phyloP scores from a whole-genome alignment of 2,797 vertebrate species.

The Enteromius treurensis region DNA sequence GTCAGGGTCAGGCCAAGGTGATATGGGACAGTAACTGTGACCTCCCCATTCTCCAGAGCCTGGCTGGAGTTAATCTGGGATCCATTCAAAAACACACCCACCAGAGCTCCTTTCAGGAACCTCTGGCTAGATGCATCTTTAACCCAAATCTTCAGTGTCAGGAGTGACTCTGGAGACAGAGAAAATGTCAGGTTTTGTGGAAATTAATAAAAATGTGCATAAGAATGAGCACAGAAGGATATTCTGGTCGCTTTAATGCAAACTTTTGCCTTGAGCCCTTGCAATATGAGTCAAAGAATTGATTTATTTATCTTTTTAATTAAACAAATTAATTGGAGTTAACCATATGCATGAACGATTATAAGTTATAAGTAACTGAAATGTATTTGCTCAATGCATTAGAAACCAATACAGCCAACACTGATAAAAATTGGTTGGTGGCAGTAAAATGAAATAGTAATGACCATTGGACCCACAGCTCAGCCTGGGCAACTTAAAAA shows the following conservation, averaged over 20 bases:
- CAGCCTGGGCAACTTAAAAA: conserved; percentile 62
- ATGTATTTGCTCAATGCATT: background rate
- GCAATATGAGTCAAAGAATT: background rate
- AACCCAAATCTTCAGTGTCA: conserved; percentile 89
- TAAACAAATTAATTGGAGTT: background rate
- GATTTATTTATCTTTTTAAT: background rate
- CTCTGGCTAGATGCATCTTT: conserved; percentile 87
- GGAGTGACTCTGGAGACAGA: conserved; percentile 75
- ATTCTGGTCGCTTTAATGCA: background rate
- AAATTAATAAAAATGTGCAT: background rate
- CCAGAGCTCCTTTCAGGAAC: conserved; percentile 80
- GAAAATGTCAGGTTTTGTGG: background rate
- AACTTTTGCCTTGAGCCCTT: background rate
- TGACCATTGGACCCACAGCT: conserved; percentile 64
- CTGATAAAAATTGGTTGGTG: background rate
- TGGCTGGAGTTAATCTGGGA: conserved; percentile 79
- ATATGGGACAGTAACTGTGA: conserved; percentile 84
- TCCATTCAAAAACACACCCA: conserved; percentile 89
- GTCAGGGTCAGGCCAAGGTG: conserved; percentile 82
- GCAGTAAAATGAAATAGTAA: conserved; percentile 69
- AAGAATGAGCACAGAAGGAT: background rate
- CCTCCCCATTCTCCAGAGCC: conserved; percentile 81
- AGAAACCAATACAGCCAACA: background rate
- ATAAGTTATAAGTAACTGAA: background rate
- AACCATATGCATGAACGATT: conserved; percentile 3